These are phyloP conservation scores for Sphaerophoria rueppellii DNA, from an alignment of 2,888 invertebrate genomes.

Conservation along the genomic window DNA sequence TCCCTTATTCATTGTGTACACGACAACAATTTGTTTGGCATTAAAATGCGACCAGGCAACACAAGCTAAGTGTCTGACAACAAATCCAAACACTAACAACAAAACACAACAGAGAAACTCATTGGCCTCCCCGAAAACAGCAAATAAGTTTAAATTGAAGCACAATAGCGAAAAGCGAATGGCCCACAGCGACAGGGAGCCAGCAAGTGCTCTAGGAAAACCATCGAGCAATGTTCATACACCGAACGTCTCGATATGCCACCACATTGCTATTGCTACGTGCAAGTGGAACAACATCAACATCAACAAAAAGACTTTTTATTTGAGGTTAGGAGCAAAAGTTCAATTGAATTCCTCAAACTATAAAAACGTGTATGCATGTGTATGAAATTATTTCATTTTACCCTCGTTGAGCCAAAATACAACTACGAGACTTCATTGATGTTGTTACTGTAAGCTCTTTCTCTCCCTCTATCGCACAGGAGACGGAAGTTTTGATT, in stretches of 20 bases:
- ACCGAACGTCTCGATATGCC: not conserved
- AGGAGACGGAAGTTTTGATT: constrained; percentile 70
- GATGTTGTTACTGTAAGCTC: not conserved
- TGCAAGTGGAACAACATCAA: constrained; percentile 27
- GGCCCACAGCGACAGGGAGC: constrained; percentile 25
- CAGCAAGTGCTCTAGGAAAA: constrained; percentile 28
- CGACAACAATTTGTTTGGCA: constrained; percentile 65
- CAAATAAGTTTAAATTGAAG: constrained; percentile 62
- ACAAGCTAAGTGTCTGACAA: not conserved
- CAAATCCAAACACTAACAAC: constrained; percentile 29
- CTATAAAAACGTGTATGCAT: not conserved
- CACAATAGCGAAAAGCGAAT: constrained; percentile 58
- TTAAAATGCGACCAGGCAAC: constrained; percentile 59
- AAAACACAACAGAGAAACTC: constrained; percentile 46
- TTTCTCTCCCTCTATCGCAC: constrained; percentile 5
- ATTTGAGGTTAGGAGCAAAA: constrained; percentile 68
- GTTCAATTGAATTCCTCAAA: constrained; percentile 72
- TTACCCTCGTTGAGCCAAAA: not conserved
- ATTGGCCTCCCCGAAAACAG: constrained; percentile 46
- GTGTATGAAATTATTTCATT: constrained; percentile 56
- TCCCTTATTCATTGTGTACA: constrained; percentile 58
- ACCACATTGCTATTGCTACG: not conserved
- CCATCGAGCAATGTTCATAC: not conserved
- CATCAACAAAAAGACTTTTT: constrained; percentile 45
- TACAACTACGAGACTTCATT: not conserved